Evolutionary conservation across 2,888 invertebrate genomes (phyloP), one percentile per base, ranked within the genome.

Genomic region (Apamea epomidion): DNA sequence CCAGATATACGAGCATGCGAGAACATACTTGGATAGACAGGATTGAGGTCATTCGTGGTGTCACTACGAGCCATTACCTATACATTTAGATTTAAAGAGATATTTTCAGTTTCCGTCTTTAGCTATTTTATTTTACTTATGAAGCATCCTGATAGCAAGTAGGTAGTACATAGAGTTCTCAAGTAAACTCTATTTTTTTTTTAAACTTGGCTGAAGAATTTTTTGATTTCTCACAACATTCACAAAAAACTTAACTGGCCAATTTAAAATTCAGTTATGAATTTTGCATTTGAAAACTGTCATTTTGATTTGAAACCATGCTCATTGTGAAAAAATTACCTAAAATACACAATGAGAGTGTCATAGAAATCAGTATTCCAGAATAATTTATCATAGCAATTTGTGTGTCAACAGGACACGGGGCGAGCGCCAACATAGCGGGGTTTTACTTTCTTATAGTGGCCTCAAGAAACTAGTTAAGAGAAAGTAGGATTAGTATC

Each of bases 371-470:
- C 89, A 90, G 90, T 92, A 93, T 94, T 92, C 94, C 92, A 93
- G 95, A 93, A 95, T 95, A 94, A 94, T 94, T 94, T 94, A 95
- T 94, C 93, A 95, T 93, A 92, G 90, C 93, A 93, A 95, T 94
- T 95, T 96, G 95, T 96, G 93, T 96, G 97, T 96, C 95, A 97
- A 94, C 96, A 96, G 97, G 96, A 96, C 96, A 95, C 95, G 93
- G 93, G 95, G 94, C 94, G 94, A 94, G 94, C 95, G 94, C 94
- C 91, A 93, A 94, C 95, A 95, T 96, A 96, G 96, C 96, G 96
- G 96, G 94, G 96, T 97, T 97, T 97, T 97, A 97, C 97, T 97
- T 97, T 97, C 97, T 95, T 96, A 93, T 93, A 94, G 94, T 95
- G 95, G 95, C 96, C 95, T 94, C 95, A 95, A 95, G 95, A 96